Evolutionary conservation across 2,113 vertebrate genomes (phyloP), one percentile per base, ranked within the genome.

Genomic region (Phalacrocorax carbo): DNA sequence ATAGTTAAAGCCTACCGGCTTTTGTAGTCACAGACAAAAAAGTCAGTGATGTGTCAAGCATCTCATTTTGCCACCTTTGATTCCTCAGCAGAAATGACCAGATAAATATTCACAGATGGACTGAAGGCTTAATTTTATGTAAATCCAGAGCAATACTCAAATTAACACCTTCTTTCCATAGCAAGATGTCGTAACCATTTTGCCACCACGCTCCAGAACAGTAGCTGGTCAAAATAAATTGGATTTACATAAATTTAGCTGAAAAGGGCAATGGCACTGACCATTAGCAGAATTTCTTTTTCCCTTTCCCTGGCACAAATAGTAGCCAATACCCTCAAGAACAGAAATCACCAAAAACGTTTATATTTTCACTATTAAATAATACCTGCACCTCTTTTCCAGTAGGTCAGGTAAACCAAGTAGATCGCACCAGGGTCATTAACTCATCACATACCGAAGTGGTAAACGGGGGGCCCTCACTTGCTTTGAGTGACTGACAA

Each of bases 21-120:
- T 95, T 88, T 91, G 65, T 46, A 77, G 40, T 65, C 61, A 85
- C 22, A 57, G 18, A 94, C 66, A 94, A 91, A 95, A 94, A 84
- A 93, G 60, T 20, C 80, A 86, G 38, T 55, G 89, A 84, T 68
- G 44, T 89, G 70, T 91, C 90, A 94, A 87, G 77, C 77, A 93
- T 79, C 77, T 93, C 76, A 84, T 94, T 95, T 86, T 66, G 58
- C 32, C 44, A 82, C 61, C 60, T 66, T 71, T 93, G 77, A 91
- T 40, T 86, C 69, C 70, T 85, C 78, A 85, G 82, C 40, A 95
- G 70, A 82, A 96, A 90, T 69, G 36, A 89, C 78, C 84, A 93
- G 49, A 91, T 52, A 94, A 95, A 94, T 76, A 96, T 76, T 94
- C 78, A 94, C 65, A 82, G 40, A 93, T 77, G 66, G 73, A 93